Conservation (phyloP, 2,888 invertebrate genomes). For the Andrena trimmerana region DNA sequence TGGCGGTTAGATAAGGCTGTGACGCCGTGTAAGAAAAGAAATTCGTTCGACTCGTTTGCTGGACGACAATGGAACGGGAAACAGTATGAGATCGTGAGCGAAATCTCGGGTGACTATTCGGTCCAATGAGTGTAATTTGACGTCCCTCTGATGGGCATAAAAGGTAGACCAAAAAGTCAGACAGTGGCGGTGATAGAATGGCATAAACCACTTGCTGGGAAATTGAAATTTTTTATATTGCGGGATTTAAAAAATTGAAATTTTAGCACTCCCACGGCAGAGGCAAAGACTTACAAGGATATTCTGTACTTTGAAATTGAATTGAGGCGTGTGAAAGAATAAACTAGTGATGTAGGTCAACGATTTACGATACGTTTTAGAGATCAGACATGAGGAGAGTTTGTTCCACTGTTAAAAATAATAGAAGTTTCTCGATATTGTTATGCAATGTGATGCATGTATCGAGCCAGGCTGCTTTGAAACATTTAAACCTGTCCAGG, state of each 20-base stretch:
- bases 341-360: background rate
- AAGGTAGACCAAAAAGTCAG: background rate
- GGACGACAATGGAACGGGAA: slow-evolving; percentile 34
- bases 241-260: background rate
- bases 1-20: slow-evolving; percentile 61
- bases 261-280: background rate
- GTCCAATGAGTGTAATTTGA: background rate
- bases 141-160: background rate
- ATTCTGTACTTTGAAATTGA: background rate
- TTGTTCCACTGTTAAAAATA: slow-evolving; percentile 33
- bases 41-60: slow-evolving; percentile 31
- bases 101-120: background rate
- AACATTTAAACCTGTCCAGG: slow-evolving; percentile 68
- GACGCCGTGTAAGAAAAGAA: slow-evolving; percentile 29
- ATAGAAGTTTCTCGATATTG: slow-evolving; percentile 50
- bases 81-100: background rate
- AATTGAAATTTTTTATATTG: background rate
- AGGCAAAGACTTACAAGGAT: background rate
- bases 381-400: background rate
- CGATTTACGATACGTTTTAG: background rate
- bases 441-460: slow-evolving; percentile 54
- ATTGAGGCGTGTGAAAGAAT: background rate
- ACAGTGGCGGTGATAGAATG: too few species aligned
- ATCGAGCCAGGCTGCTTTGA: slow-evolving; percentile 63
- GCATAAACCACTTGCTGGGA: too few species aligned